Conservation (phyloP, 2,888 invertebrate genomes). For the Chirona hameri region DNA sequence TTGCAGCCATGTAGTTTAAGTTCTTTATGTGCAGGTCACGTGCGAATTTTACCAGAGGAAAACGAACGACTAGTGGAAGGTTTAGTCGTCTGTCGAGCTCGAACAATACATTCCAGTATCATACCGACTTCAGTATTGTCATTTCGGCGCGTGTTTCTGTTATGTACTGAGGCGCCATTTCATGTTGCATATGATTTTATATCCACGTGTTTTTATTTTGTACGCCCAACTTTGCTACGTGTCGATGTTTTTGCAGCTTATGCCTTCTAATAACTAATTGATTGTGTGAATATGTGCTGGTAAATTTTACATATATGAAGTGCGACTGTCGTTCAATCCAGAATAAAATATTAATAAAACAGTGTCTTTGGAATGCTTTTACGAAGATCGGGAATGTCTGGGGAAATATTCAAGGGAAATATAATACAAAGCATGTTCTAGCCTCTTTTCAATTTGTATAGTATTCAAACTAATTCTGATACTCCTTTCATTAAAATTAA, state of each 20-base stretch:
- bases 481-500: too few relatives aligned
- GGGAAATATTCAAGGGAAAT: too few relatives aligned
- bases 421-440: too few relatives aligned
- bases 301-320: constrained; percentile 22
- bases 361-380: too few relatives aligned
- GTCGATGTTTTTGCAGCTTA: not conserved
- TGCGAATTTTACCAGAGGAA: not conserved
- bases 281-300: constrained; percentile 12
- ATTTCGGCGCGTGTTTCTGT: not conserved
- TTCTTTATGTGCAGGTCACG: not conserved
- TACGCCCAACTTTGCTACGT: not conserved
- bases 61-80: not conserved
- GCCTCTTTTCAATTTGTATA: too few relatives aligned
- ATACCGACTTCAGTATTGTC: not conserved
- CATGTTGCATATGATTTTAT: constrained; percentile 4
- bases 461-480: too few relatives aligned
- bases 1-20: not conserved
- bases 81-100: not conserved
- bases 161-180: not conserved
- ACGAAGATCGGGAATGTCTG: too few relatives aligned
- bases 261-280: constrained; percentile 12
- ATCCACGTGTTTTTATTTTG: constrained; percentile 10
- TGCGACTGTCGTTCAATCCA: constrained; percentile 5
- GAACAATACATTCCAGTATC: not conserved
- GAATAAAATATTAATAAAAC: not conserved